Evolutionary conservation across 2,113 vertebrate species (phyloP), one percentile per base, ranked within the genome.

Genomic region (Scolopax mira): DNA sequence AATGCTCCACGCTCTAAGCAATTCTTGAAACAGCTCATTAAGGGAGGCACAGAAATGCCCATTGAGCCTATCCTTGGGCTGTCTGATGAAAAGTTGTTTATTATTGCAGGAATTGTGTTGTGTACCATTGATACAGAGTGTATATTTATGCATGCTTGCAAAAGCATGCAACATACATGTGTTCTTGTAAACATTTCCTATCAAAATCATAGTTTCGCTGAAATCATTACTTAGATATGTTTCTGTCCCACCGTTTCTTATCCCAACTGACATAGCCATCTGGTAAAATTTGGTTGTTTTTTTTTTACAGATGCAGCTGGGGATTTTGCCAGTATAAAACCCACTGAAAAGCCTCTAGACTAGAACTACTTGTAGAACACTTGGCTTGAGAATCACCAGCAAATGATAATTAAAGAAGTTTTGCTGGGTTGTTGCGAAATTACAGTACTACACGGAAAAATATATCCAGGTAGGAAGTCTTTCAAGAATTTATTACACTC

Each of bases 121-220:
- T 11, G 33, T 70, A 41, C 25, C 31, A 28, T 75, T 33, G 10
- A 5, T 31, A 35, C 51, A 41, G 60, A 23, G 33, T 6, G 17
- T 37, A 49, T 19, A 25, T 69, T 64, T 94, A 61, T 37, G 61
- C 60, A 0, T 72, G 25, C 33, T 39, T 72, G 33, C 30, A 54
- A 74, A 87, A 66, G 8, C 30, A 60, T 0, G 0, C 17, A 41
- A 88, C 31, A 4, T 35, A 14, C 5, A 0, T 7, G 28, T 27
- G 14, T 41, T 88, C 66, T 57, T 70, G 71, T 83, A 85, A 70
- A 24, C 33, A 21, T 23, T 21, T 66, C 67, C 23, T 58, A 8
- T 22, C 46, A 24, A 79, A 81, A 72, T n/a, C 33, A 25, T 13
- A 18, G 27, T 60, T 94, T 66, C 73, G 41, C 51, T 71, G 72